phyloP scores from a whole-genome alignment of 2,888 invertebrate genomes.

The Scelioninae gen. 2 region DNA sequence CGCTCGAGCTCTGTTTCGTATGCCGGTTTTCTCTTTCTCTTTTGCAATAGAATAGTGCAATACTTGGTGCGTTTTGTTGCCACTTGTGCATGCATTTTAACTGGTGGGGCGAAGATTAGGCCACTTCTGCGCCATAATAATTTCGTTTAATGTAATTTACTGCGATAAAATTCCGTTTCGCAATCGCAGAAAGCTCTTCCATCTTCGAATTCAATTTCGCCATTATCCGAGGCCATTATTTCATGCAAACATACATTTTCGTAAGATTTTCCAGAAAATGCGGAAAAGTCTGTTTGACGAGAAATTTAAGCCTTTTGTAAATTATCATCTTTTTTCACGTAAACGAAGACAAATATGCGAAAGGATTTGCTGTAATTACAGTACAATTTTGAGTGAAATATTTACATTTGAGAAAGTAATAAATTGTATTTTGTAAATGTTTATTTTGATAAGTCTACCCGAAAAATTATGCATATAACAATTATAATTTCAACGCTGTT shows the following conservation, averaged over 20 bases:
- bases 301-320: slow-evolving; percentile 8
- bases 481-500: too few species aligned
- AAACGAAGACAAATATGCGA: background rate
- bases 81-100: slow-evolving; percentile 44
- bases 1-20: slow-evolving; percentile 5
- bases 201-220: slow-evolving; percentile 36
- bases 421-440: too few species aligned
- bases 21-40: slow-evolving; percentile 1
- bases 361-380: slow-evolving; percentile 13
- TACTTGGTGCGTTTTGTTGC: slow-evolving; percentile 36
- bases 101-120: slow-evolving; percentile 32
- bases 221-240: slow-evolving; percentile 29
- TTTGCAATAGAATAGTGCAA: slow-evolving; percentile 29
- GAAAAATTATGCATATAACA: too few species aligned
- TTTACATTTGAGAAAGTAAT: too few species aligned
- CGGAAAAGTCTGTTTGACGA: background rate
- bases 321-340: slow-evolving; percentile 2
- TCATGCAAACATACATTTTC: slow-evolving; percentile 24
- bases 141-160: slow-evolving; percentile 46
- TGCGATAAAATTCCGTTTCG: slow-evolving; percentile 24
- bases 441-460: too few species aligned
- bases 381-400: background rate
- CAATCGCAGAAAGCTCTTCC: slow-evolving; percentile 39
- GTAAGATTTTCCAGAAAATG: slow-evolving; percentile 8
- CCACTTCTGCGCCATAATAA: slow-evolving; percentile 36